Evolutionary conservation across 2,888 invertebrate species (phyloP).

Genomic region (Selenia dentaria): DNA sequence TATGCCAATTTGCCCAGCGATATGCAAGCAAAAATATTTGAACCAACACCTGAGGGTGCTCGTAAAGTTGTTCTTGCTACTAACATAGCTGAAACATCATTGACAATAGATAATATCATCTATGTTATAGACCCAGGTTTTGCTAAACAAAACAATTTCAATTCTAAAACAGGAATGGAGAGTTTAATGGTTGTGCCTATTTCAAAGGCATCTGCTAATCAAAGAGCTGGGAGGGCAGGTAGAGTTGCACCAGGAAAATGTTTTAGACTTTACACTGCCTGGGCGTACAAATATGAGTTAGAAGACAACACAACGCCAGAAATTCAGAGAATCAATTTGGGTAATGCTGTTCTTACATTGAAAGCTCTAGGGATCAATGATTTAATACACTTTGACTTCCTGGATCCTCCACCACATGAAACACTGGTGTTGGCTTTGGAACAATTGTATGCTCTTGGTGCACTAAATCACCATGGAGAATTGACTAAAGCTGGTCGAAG

Average conservation of each 20-base stretch:
- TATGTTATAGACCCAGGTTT: slow-evolving; percentile 99
- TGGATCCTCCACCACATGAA: slow-evolving; percentile 98
- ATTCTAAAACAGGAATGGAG: slow-evolving; percentile 99
- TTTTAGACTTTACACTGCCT: slow-evolving; percentile 98
- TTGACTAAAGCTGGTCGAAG: slow-evolving; percentile 97
- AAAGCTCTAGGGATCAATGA: slow-evolving; percentile 99
- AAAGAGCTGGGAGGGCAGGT: slow-evolving; percentile 97
- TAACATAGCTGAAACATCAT: slow-evolving; percentile 99
- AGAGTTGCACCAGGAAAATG: slow-evolving; percentile 99
- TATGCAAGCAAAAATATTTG: slow-evolving; percentile 99
- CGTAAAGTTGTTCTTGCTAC: slow-evolving; percentile 99
- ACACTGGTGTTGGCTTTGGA: slow-evolving; percentile 97
- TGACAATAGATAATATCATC: slow-evolving; percentile 99
- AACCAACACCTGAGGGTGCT: slow-evolving; percentile 98
- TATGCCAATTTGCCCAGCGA: slow-evolving; percentile 99
- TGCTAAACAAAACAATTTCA: slow-evolving; percentile 99
- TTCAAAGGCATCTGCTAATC: slow-evolving; percentile 98
- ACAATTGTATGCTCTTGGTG: slow-evolving; percentile 98
- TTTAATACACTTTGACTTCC: slow-evolving; percentile 98
- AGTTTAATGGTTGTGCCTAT: slow-evolving; percentile 99
- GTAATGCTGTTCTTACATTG: slow-evolving; percentile 98
- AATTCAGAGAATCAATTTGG: slow-evolving; percentile 98
- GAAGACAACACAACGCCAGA: slow-evolving; percentile 99
- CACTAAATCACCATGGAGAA: slow-evolving; percentile 98
- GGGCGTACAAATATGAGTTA: slow-evolving; percentile 99